Base-by-base conservation (phyloP, 2,797 vertebrate genomes). In the Sebastes minor region DNA sequence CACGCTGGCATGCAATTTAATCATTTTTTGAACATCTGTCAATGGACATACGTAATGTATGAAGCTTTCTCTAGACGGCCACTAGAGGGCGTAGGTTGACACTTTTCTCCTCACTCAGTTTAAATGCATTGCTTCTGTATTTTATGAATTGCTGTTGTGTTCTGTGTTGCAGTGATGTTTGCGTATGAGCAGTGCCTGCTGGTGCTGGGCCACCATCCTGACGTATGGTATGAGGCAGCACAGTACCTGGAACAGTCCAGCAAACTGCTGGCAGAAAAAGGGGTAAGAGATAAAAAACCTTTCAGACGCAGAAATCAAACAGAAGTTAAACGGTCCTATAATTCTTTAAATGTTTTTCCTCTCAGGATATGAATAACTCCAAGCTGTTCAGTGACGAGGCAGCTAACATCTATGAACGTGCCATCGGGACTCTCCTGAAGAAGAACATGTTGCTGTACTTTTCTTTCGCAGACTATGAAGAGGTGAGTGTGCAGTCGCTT, bases 361-460 rank as follows among this genome's bases (percentile, higher is more conserved):
- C 83, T 80, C 89, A 99, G 99, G 99, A 99, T 92, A 99, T 99
- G 98, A 99, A 99, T 95, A 99, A 99, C 80, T 97, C 98, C 70
- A 99, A 99, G 88, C 95, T 99, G 89, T 99, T 99, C 89, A 99
- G 99, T 53, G 99, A 99, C 32, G 99, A 99, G 95, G 99, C 99
- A 55, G 99, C 98, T 81, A 99, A 99, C 95, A 99, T 99, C 94
- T 99, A 99, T 82, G 99, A 99, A 94, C 97, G 99, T 89, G 99
- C 99, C 62, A 99, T 99, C 75, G 98, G 98, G 89, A 99, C 98
- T 91, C 97, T 99, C 86, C 94, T 99, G 78, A 99, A 98, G 94
- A 99, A 99, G 94, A 99, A 99, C 94, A 99, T 99, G 99, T 97
- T 99, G 88, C 97, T 99, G 75, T 99, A 99, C 93, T 99, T 99